Evolutionary conservation across 2,113 vertebrate genomes (phyloP), one percentile per base, ranked within the genome.

Genomic region (Alexandromys fortis): DNA sequence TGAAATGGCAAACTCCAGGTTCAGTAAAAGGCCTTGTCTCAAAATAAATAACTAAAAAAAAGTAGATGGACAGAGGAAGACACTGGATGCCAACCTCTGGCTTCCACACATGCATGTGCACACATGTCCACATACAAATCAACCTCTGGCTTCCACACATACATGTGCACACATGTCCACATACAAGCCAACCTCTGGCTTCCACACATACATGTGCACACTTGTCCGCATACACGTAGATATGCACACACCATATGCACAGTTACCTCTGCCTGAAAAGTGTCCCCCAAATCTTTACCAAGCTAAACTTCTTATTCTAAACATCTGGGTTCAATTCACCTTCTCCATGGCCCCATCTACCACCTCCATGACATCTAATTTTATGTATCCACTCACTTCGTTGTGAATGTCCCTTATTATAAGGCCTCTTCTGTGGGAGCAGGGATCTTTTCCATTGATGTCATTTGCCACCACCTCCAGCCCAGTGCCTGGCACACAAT

Each of bases 351-450:
- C 19, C 67, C 77, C 89, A 38, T 67, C 90, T 65, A 65, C 77
- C 92, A 72, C 55, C 52, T 92, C 92, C 52, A 55, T 4, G 79
- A 55, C 47, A 52, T 61, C 38, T 45, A 19, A 19, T 45, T 87
- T 67, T 89, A 67, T 87, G 61, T 86, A 67, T 73, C 49, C 90
- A 49, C 21, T 87, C 73, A 61, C 24, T 73, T 95, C 70, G 92
- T 79, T 90, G 21, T 86, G 75, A 73, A 5, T 49, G 67, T 73
- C 24, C 45, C 38, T 95, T 52, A 75, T 68, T 92, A 86, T 63
- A 93, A 83, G 58, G 35, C 75, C 17, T 81, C 67, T 28, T 96
- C 21, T 35, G 93, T 72, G 90, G 47, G 77, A 13, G 2, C 63
- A n/a, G 78, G 30, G n/a, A 72, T 1, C 68, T 90, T 77, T 70